A percentile compares a stretch with the other conserved stretches of the same genome.
Conservation (phyloP, 2,888 invertebrate species). For the Eilema griseolum region DNA sequence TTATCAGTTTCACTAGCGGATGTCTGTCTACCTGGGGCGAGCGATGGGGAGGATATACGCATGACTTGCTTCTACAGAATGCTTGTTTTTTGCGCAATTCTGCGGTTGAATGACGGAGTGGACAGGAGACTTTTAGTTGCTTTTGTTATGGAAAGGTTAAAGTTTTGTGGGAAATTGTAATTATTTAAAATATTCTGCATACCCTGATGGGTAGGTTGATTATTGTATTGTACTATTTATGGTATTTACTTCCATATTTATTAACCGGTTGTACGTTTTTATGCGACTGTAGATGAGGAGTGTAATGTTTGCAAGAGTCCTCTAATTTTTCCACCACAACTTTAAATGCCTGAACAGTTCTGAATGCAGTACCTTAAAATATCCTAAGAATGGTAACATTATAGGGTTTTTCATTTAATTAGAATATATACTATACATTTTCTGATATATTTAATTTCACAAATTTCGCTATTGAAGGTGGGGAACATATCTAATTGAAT, state of each 20-base stretch:
- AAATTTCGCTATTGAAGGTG: too few species aligned
- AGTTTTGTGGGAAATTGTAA: background rate
- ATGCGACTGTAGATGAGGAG: background rate
- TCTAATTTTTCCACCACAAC: background rate
- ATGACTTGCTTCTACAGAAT: constrained; percentile 40
- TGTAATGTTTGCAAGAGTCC: background rate
- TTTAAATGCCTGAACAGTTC: background rate
- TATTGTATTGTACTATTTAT: background rate
- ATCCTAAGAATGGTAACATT: too few species aligned
- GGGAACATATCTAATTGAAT: too few species aligned
- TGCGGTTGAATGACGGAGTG: background rate
- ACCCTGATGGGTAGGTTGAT: background rate
- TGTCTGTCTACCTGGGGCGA: constrained; percentile 40
- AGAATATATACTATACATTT: too few species aligned
- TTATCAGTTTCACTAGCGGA: constrained; percentile 71
- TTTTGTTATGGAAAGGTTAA: background rate
- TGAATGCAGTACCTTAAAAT: background rate
- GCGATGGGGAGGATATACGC: constrained; percentile 45
- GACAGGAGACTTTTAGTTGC: background rate
- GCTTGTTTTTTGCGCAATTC: background rate
- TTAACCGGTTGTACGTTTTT: background rate
- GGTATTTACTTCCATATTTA: background rate
- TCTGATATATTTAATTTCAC: too few species aligned
- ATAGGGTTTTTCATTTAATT: too few species aligned
- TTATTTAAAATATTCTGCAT: background rate